Conservation (phyloP, 1,140 invertebrate genomes). For the Atopsyche davidsoni region DNA sequence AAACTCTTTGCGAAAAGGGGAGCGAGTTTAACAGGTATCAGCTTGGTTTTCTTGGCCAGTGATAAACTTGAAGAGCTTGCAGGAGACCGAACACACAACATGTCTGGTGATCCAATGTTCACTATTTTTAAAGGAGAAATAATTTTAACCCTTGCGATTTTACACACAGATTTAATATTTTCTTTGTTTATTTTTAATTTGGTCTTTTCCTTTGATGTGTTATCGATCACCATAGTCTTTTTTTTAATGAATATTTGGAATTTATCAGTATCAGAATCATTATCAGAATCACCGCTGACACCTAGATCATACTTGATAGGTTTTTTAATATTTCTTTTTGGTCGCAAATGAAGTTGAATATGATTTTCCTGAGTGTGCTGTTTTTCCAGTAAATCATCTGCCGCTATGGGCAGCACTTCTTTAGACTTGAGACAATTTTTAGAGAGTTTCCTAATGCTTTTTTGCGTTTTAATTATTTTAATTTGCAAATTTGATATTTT, state of each 20-base stretch:
- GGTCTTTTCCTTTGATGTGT: conserved; percentile 2
- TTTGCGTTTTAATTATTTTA: too few species aligned
- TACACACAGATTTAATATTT: conserved; percentile 2
- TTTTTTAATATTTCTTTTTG: conserved; percentile 38
- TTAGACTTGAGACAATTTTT: too few species aligned
- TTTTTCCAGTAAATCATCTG: too few species aligned
- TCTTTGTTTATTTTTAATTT: conserved; percentile 9
- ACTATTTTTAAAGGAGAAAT: conserved; percentile 19
- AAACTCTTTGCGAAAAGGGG: conserved; percentile 51
- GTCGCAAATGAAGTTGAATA: conserved; percentile 22
- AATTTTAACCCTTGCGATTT: neutral
- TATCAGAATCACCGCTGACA: conserved; percentile 42
- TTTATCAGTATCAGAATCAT: conserved; percentile 41
- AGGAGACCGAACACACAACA: conserved; percentile 10
- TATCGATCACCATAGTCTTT: neutral
- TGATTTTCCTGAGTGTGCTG: too few species aligned
- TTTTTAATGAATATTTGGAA: conserved; percentile 37
- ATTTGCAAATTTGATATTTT: too few species aligned
- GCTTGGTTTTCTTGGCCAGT: conserved; percentile 9
- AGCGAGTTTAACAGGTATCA: conserved; percentile 43
- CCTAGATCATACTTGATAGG: conserved; percentile 40
- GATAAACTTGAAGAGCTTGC: conserved; percentile 9
- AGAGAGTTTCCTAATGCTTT: too few species aligned
- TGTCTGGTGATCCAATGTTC: conserved; percentile 11
- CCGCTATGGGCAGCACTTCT: too few species aligned